Percentiles rank a stretch among this genome's conserved stretches.
Conservation (phyloP, 2,113 vertebrate species). For the Chloebia gouldiae region DNA sequence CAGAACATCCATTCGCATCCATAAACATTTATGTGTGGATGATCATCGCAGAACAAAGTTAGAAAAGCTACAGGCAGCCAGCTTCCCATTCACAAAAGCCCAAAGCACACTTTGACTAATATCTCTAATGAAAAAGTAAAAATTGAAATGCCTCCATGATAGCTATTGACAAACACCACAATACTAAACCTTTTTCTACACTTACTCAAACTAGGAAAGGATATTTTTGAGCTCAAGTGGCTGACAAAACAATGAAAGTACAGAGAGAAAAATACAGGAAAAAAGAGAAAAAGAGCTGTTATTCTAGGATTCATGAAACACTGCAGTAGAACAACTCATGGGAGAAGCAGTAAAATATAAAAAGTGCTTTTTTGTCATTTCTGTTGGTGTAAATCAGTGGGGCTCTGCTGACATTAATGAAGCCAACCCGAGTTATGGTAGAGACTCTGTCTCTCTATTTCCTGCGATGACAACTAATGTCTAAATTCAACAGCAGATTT, state of each 20-base stretch:
- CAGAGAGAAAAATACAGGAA: background rate
- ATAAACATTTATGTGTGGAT: background rate
- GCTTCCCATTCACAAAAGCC: background rate
- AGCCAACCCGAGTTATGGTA: background rate
- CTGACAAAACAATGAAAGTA: background rate
- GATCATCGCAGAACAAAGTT: background rate
- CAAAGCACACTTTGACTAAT: background rate
- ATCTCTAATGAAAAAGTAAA: constrained; percentile 12
- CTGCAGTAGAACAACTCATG: background rate
- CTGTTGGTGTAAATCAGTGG: background rate
- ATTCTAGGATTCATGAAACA: background rate
- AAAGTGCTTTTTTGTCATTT: background rate
- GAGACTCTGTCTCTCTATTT: background rate
- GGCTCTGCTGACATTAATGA: background rate
- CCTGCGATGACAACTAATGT: background rate
- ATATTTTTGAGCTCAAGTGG: constrained; percentile 1
- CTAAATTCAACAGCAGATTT: background rate
- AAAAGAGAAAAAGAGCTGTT: background rate
- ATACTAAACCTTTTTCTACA: background rate
- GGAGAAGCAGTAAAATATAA: constrained; percentile 23
- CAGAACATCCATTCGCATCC: background rate
- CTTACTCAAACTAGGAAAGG: background rate
- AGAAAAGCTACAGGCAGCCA: background rate
- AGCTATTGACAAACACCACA: background rate
- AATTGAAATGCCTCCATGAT: constrained; percentile 12